A percentile compares a stretch with the other conserved stretches of the same genome.
phyloP scores from a whole-genome alignment of 2,113 vertebrate genomes.

The Silurus meridionalis region DNA sequence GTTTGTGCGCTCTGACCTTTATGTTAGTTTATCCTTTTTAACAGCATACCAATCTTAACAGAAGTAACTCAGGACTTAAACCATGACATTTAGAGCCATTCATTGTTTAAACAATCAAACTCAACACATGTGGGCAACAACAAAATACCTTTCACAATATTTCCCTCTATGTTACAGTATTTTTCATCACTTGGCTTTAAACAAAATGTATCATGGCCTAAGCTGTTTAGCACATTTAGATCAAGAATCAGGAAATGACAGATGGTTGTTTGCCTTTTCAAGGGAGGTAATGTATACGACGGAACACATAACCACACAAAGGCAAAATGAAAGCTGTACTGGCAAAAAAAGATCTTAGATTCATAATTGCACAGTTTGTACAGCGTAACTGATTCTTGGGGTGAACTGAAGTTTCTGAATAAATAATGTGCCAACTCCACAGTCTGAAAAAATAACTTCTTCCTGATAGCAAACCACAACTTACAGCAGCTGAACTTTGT shows the following conservation, averaged over 20 bases:
- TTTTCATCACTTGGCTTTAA: neutral
- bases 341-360: neutral
- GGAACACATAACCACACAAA: neutral
- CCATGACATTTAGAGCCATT: neutral
- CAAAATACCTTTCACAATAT: neutral
- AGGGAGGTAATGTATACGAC: neutral
- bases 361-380: neutral
- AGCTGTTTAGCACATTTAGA: neutral
- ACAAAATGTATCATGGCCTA: neutral
- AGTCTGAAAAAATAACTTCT: neutral
- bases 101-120: neutral
- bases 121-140: neutral
- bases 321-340: neutral
- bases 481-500: neutral
- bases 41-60: neutral
- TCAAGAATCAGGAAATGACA: neutral
- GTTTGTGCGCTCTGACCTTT: neutral
- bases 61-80: neutral
- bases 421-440: neutral
- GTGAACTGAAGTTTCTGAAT: neutral
- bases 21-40: neutral
- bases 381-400: neutral
- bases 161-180: neutral
- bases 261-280: neutral
- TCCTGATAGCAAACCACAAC: conserved; percentile 15